Percentiles rank a stretch among this genome's conserved stretches.
phyloP scores from a whole-genome alignment of 2,797 vertebrate genomes.

The Pangasius krempfi region DNA sequence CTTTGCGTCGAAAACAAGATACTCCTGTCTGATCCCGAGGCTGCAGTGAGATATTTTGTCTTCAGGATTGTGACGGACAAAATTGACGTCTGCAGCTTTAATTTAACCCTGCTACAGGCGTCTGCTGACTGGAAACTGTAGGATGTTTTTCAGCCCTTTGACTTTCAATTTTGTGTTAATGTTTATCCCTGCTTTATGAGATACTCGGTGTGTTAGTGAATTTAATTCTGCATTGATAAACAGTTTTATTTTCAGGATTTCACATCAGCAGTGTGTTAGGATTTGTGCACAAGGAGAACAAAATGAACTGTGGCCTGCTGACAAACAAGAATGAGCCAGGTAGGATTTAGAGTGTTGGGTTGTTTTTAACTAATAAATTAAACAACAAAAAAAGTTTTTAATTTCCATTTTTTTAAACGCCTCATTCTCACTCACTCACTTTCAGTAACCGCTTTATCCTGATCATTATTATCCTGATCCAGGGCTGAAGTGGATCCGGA shows the following conservation, averaged over 20 bases:
- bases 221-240: background rate
- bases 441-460: background rate
- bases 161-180: background rate
- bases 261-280: background rate
- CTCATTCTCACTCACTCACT: background rate
- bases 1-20: background rate
- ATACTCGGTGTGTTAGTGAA: background rate
- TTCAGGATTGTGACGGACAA: background rate
- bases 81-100: background rate
- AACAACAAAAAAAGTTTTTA: background rate
- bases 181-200: background rate
- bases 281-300: background rate
- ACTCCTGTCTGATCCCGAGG: background rate
- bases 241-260: background rate
- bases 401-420: background rate
- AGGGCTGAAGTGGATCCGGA: background rate
- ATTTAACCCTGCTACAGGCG: background rate
- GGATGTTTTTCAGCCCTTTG: background rate
- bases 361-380: background rate
- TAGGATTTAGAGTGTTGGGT: background rate
- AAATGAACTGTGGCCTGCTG: slow-evolving; percentile 11
- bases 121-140: background rate
- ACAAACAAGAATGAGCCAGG: slow-evolving; percentile 3
- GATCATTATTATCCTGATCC: background rate
- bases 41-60: background rate